Base-by-base conservation (phyloP, 2,797 vertebrate genomes). In the Triplophysa bombifrons region DNA sequence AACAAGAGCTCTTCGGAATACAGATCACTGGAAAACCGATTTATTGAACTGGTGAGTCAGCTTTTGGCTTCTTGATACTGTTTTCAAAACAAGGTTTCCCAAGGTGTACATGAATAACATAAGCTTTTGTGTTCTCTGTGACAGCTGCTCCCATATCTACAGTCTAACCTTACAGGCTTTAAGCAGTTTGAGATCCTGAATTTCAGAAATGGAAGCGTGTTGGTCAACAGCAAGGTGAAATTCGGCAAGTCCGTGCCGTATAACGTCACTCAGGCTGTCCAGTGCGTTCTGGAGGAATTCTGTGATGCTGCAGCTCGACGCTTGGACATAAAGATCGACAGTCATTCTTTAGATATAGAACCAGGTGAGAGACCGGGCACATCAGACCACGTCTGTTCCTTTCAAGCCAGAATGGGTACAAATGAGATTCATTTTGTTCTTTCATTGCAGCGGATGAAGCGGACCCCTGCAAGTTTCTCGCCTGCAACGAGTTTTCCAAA, bases 141-240 rank as follows among this genome's bases (percentile, higher is more conserved):
- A 51, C 92, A 98, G 97, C 91, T 98, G 80, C 91, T 97, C 80
- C 96, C 96, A 0, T 96, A 93, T 86, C 92, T 98, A 25, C 94
- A 91, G 85, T 94, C 95, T 65, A 97, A 96, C 90, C 94, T 99
- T 17, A 98, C 96, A 0, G 97, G 97, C 71, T 98, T 99, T 90
- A 95, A 92, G 86, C 94, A 97, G 0, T 90, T 98, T 82, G 96
- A 98, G 92, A 96, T 98, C 61, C 94, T 98, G 0, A 97, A 95
- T 92, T 98, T 99, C 92, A 91, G 94, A 84, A 95, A 95, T 0
- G 96, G 96, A 78, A 98, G 96, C 16, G 94, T 99, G 77, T 96
- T 97, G 13, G 93, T 99, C 73, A 98, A 98, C 80, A 98, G 96
- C 89, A 96, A 92, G 87, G 91, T 96, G 92, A 95, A 93, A 81